Conservation (phyloP, 2,888 invertebrate genomes). For the Papilio protenor region DNA sequence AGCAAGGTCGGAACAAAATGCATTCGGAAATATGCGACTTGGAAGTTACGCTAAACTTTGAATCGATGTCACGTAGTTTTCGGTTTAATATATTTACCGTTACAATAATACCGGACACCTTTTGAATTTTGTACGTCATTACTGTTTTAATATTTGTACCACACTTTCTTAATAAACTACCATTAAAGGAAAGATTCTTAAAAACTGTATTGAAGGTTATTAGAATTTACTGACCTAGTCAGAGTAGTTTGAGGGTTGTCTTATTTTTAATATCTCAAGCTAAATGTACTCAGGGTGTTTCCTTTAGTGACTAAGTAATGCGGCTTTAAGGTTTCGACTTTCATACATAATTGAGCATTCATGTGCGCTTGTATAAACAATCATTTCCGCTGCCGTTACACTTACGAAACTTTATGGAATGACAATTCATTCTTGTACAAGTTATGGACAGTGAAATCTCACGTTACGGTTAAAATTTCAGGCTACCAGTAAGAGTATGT, state of each 20-base stretch:
- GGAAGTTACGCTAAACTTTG: not conserved
- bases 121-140: too few species aligned
- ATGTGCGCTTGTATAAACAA: not conserved
- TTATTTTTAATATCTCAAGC: not conserved
- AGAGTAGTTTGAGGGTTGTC: not conserved
- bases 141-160: too few species aligned
- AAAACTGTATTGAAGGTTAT: not conserved
- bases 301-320: too few species aligned
- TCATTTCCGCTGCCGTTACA: not conserved
- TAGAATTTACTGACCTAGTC: not conserved
- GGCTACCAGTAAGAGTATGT: too few species aligned
- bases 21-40: not conserved
- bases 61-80: not conserved
- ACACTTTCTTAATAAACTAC: not conserved
- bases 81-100: not conserved
- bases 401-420: not conserved
- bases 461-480: not conserved
- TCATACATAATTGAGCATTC: not conserved
- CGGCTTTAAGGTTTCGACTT: not conserved
- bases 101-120: not conserved
- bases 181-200: not conserved
- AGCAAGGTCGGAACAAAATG: not conserved
- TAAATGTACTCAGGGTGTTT: not conserved
- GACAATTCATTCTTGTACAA: too few species aligned
- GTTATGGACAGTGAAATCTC: not conserved